A percentile compares a stretch with the other conserved stretches of the same genome.
Conservation (phyloP, 2,797 vertebrate genomes). For the Trachops cirrhosus region DNA sequence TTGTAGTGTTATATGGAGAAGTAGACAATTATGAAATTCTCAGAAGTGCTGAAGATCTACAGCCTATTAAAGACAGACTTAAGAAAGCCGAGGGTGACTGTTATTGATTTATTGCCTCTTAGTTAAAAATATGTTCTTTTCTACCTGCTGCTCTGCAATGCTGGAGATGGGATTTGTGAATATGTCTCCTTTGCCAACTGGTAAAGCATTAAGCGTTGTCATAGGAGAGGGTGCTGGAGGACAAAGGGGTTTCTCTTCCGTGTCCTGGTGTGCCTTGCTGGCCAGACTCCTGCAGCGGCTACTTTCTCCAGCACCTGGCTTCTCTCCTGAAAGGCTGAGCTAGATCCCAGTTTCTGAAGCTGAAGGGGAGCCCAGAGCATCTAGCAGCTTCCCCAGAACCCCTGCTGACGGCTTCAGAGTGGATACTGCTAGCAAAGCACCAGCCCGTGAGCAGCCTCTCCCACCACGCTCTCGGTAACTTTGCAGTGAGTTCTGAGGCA, state of each 20-base stretch:
- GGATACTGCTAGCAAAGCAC: not conserved
- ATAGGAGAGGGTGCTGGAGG: not conserved
- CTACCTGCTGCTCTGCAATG: not conserved
- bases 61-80: not conserved
- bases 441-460: too few species aligned
- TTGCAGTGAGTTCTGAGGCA: not conserved
- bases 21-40: not conserved
- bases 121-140: not conserved
- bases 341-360: not conserved
- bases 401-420: not conserved
- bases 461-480: not conserved
- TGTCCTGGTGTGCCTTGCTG: not conserved
- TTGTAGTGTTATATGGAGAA: not conserved
- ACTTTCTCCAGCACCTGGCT: not conserved
- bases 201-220: not conserved
- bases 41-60: not conserved
- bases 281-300: not conserved
- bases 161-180: not conserved
- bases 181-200: not conserved
- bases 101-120: not conserved
- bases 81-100: not conserved
- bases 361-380: not conserved
- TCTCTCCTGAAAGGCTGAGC: not conserved
- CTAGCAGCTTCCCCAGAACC: too few species aligned
- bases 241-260: not conserved